Conservation (phyloP, 1,140 invertebrate species). For the Melitaea cinxia region DNA sequence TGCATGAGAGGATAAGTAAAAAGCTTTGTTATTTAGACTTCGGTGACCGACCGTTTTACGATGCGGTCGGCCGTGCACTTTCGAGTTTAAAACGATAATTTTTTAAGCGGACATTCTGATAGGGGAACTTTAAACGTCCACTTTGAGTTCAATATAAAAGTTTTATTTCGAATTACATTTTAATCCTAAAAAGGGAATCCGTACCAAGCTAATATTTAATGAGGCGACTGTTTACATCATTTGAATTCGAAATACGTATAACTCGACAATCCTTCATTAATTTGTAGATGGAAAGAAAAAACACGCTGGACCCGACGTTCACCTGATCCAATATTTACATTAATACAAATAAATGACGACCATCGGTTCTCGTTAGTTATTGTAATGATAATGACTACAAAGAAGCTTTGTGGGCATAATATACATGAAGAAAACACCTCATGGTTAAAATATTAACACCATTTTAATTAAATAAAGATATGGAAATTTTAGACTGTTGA, state of each 20-base stretch:
- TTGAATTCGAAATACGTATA: slow-evolving; percentile 34
- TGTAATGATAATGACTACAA: slow-evolving; percentile 74
- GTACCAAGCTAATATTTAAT: slow-evolving; percentile 9
- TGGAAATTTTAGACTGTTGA: slow-evolving; percentile 35
- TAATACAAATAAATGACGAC: slow-evolving; percentile 74
- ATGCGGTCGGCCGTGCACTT: slow-evolving; percentile 58
- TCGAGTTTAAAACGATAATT: slow-evolving; percentile 70
- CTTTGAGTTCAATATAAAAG: slow-evolving; percentile 10
- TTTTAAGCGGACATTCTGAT: slow-evolving; percentile 50
- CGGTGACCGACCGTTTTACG: slow-evolving; percentile 60
- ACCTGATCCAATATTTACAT: slow-evolving; percentile 78
- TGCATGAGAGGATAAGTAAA: slow-evolving; percentile 60
- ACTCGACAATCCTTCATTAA: slow-evolving; percentile 73
- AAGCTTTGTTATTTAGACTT: slow-evolving; percentile 59
- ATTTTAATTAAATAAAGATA: slow-evolving; percentile 30
- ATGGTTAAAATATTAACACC: slow-evolving; percentile 43
- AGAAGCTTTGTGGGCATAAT: slow-evolving; percentile 58
- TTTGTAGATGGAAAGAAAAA: slow-evolving; percentile 62
- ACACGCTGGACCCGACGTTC: slow-evolving; percentile 63
- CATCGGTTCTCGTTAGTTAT: slow-evolving; percentile 63
- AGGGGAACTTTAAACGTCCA: slow-evolving; percentile 29
- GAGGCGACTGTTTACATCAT: slow-evolving; percentile 19
- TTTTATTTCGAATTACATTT: neutral
- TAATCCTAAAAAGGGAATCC: neutral
- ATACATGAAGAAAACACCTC: slow-evolving; percentile 27